Percentiles rank a stretch among this genome's conserved stretches.
Evolutionary conservation across 1,140 invertebrate species (phyloP).

Genomic region (Meloidogyne floridensis): DNA sequence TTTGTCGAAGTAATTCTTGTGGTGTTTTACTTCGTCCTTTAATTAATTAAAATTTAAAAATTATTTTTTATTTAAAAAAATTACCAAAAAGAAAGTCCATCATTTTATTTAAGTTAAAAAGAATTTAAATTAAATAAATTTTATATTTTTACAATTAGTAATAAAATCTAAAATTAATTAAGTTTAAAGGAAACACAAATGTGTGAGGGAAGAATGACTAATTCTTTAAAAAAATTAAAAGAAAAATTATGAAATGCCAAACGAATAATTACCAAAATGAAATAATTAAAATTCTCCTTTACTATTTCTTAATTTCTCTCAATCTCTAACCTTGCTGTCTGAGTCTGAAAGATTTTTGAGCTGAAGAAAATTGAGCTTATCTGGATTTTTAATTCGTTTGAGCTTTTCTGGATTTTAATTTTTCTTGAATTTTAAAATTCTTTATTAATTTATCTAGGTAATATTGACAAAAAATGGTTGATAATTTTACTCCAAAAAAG

Average conservation of each 20-base stretch:
- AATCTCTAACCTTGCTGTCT: no score
- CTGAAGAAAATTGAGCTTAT: no score
- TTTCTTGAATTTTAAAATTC: not conserved
- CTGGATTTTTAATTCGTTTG: no score
- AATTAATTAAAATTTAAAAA: not conserved
- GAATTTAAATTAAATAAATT: not conserved
- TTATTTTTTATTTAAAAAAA: not conserved
- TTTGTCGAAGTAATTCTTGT: slow-evolving; percentile 95
- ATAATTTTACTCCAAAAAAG: not conserved
- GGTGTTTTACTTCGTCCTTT: slow-evolving; percentile 87
- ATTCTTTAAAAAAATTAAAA: no score
- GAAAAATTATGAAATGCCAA: no score
- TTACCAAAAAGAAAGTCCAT: slow-evolving; percentile 33
- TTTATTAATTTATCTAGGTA: not conserved
- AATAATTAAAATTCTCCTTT: no score
- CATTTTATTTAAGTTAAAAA: not conserved
- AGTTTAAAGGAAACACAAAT: not conserved
- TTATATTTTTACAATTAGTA: not conserved
- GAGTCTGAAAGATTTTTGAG: no score
- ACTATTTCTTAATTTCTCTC: no score
- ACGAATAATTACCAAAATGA: no score
- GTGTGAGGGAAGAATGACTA: no score
- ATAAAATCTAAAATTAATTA: not conserved
- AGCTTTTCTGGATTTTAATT: no score
- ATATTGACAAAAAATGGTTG: not conserved